Conservation (phyloP, 1,140 invertebrate species). For the Pachyrhynchus sulphureomaculatus region DNA sequence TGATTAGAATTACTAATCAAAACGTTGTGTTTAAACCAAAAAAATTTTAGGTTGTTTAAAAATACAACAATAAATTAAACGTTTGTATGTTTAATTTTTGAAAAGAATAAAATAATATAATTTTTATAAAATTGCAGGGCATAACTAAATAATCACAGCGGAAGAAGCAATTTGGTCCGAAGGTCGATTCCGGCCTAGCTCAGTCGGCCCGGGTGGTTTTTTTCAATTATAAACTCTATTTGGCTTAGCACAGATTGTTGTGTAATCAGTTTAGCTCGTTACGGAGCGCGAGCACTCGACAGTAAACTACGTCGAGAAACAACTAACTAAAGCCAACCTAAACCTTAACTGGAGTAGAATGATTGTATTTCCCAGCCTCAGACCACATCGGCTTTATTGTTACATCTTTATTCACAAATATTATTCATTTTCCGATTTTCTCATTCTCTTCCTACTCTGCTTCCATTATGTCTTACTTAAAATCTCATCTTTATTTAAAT, state of each 20-base stretch:
- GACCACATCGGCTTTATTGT: conserved; percentile 37
- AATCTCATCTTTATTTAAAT: conserved; percentile 45
- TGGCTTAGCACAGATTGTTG: conserved; percentile 54
- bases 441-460: conserved; percentile 12
- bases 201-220: conserved; percentile 42
- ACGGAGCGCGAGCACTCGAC: conserved; percentile 50
- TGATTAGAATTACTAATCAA: no score
- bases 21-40: no score
- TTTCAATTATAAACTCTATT: conserved; percentile 55
- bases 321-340: conserved; percentile 53
- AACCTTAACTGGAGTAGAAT: conserved; percentile 54
- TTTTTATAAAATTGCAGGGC: neutral
- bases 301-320: conserved; percentile 51
- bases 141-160: conserved; percentile 9
- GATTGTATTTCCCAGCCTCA: conserved; percentile 49
- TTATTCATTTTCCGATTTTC: conserved; percentile 40
- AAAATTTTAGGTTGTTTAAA: no score
- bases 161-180: conserved; percentile 16
- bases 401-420: conserved; percentile 45
- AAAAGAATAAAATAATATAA: neutral
- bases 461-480: conserved; percentile 39
- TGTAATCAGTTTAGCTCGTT: conserved; percentile 54
- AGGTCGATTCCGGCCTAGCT: conserved; percentile 12
- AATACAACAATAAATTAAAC: no score
- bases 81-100: no score